Evolutionary conservation across 2,888 invertebrate species (phyloP).

Genomic region (Cheilosia vulpina): DNA sequence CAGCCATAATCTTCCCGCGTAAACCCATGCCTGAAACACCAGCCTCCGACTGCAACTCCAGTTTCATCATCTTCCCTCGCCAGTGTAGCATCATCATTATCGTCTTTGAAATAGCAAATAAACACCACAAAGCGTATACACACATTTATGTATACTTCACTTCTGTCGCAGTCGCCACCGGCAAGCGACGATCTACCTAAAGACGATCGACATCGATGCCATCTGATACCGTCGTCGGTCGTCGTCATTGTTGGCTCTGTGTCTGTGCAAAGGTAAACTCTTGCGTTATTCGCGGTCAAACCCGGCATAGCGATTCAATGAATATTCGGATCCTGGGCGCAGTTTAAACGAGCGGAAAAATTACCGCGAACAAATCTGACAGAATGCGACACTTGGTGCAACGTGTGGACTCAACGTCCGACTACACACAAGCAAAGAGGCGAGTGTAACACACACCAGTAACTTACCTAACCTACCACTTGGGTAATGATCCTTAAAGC

Average conservation of each 20-base stretch:
- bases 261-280: conserved; percentile 52
- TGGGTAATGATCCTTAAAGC: conserved; percentile 68
- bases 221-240: conserved; percentile 42
- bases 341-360: conserved; percentile 77
- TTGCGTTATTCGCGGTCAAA: conserved; percentile 47
- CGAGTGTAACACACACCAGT: conserved; percentile 52
- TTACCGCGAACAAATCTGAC: conserved; percentile 82
- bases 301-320: conserved; percentile 55
- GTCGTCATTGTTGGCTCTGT: neutral
- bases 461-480: conserved; percentile 41
- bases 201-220: conserved; percentile 53
- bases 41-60: conserved; percentile 39
- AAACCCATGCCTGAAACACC: conserved; percentile 32
- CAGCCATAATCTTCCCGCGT: conserved; percentile 36
- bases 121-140: conserved; percentile 37
- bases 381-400: conserved; percentile 82
- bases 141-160: conserved; percentile 33
- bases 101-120: conserved; percentile 59
- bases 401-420: conserved; percentile 8
- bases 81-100: conserved; percentile 72
- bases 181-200: neutral
- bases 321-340: conserved; percentile 66
- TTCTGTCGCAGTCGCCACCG: conserved; percentile 32
- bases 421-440: neutral
- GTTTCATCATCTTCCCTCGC: conserved; percentile 10